phyloP scores from a whole-genome alignment of 2,888 invertebrate species.

The Lagria hirta region DNA sequence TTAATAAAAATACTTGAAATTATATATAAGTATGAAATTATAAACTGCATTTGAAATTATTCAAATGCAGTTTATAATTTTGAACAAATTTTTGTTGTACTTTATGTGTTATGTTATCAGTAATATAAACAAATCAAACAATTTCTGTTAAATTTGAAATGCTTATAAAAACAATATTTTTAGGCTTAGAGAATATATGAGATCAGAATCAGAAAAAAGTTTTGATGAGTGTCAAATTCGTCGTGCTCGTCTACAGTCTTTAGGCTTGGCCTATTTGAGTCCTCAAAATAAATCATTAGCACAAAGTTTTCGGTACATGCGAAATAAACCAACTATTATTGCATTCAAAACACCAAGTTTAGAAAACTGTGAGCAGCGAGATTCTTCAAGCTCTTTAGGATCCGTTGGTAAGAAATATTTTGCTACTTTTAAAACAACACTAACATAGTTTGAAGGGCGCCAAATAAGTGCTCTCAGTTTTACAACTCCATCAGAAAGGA shows the following conservation, averaged over 20 bases:
- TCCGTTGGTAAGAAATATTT: conserved; percentile 56
- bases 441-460: conserved; percentile 32
- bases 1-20: too few relatives aligned
- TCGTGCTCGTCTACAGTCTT: conserved; percentile 63
- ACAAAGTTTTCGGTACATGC: conserved; percentile 87
- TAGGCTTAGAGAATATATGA: conserved; percentile 69
- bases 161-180: conserved; percentile 1
- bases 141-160: too few relatives aligned
- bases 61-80: too few relatives aligned
- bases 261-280: conserved; percentile 69
- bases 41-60: too few relatives aligned
- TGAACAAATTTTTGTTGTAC: too few relatives aligned
- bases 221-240: conserved; percentile 70
- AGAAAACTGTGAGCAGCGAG: conserved; percentile 66
- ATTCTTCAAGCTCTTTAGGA: conserved; percentile 60
- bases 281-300: conserved; percentile 80
- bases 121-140: too few relatives aligned
- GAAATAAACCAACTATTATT: conserved; percentile 85
- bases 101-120: too few relatives aligned
- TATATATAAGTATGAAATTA: too few relatives aligned
- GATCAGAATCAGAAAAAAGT: conserved; percentile 79
- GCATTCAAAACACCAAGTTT: conserved; percentile 82
- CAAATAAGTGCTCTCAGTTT: conserved; percentile 46
- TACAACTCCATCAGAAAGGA: conserved; percentile 55
- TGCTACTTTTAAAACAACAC: conserved; percentile 2